These are phyloP conservation scores for Himalopsyche japonica DNA, from an alignment of 2,888 invertebrate species.

Conservation along the genomic window DNA sequence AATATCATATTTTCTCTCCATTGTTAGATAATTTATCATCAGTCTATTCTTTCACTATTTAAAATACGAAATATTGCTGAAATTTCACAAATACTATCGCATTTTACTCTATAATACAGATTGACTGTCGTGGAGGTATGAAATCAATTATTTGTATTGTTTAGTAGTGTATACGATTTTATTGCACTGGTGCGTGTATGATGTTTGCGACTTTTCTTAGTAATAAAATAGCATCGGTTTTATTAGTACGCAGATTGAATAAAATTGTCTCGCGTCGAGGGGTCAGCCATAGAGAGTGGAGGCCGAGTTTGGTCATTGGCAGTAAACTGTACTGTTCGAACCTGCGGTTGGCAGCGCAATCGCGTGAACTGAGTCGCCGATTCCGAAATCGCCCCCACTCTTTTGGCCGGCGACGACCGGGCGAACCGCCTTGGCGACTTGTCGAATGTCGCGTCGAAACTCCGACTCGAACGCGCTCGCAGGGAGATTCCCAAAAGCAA, in stretches of 20 bases:
- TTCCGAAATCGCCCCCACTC: neutral
- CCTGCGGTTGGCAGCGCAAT: neutral
- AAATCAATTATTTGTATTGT: too few species aligned
- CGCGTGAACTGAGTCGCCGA: neutral
- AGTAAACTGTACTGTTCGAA: neutral
- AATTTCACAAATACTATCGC: too few species aligned
- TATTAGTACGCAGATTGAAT: neutral
- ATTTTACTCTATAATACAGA: too few species aligned
- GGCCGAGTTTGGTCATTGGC: neutral
- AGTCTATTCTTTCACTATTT: too few species aligned
- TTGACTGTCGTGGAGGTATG: too few species aligned
- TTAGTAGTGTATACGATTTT: too few species aligned
- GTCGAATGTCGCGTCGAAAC: neutral
- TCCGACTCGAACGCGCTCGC: neutral
- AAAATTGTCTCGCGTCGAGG: neutral
- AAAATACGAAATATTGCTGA: too few species aligned
- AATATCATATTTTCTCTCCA: too few species aligned
- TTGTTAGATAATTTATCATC: too few species aligned
- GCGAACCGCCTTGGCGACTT: neutral
- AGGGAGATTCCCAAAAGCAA: neutral
- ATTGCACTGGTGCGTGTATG: too few species aligned
- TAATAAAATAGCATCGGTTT: too few species aligned
- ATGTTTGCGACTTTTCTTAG: too few species aligned
- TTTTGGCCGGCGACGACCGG: neutral
- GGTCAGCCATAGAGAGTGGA: neutral